Base-by-base conservation (phyloP, 1,140 invertebrate genomes). In the Drosophila obscura region DNA sequence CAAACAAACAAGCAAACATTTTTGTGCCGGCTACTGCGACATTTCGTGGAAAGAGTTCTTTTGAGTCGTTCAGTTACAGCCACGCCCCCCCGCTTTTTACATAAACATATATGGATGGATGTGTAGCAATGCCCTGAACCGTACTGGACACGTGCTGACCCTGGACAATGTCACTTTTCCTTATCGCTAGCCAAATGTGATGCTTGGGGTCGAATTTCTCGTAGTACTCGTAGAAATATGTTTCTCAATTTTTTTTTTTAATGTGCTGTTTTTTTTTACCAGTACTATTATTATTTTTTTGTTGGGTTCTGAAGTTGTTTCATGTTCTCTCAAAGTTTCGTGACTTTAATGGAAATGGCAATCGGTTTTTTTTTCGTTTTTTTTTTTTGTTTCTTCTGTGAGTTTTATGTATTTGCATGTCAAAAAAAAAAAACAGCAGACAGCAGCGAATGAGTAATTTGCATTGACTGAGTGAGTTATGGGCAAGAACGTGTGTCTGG, bases 101-200 rank as follows among this genome's bases (percentile, higher is more conserved):
- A 19, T 1, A 19, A 28, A 64, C 39, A 44, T 45, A 26, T 15
- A 11, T 46, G 7, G 46, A 24, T 57, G 24, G n/a, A 15, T 19
- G 19, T 19, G 19, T 19, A 19, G 65, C 24, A 52, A 68, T 39
- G 31, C 41, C 44, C 55, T 45, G 59, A 26, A 44, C 24, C 15
- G 5, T 11, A 39, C 63, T 59, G 49, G 45, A 51, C 80, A 73
- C 67, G 72, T 83, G 81, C 67, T 77, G 80, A 69, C 80, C 80
- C 84, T 84, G 80, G 80, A 51, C 73, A 46, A 84, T 71, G 80
- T 76, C 81, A 84, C 62, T 80, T 79, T 83, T 84, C 80, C 68
- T 72, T 77, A 84, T 84, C 80, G 76, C 73, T 43, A 44, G 51
- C 65, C 65, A 73, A 66, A 57, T 56, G 58, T 55, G 52, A 60